Evolutionary conservation across 2,113 vertebrate genomes (phyloP), one percentile per base, ranked within the genome.

Genomic region (Australoheros scitulus): DNA sequence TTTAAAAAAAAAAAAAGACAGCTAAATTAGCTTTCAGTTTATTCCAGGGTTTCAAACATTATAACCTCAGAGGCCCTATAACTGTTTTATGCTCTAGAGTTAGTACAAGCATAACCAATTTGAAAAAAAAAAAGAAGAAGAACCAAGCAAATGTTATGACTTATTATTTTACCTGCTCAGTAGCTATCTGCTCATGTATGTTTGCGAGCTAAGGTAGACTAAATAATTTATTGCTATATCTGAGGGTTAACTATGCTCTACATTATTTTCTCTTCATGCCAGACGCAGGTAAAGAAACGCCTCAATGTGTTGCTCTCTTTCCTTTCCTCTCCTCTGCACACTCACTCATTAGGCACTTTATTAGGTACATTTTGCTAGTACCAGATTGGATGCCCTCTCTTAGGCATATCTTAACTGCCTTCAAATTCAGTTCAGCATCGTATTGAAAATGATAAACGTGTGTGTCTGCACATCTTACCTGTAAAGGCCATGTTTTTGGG

Each of bases 401-500:
- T 29, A 47, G 57, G 24, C 57, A 14, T 11, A 55, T 79, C 20
- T 63, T 50, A 17, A 24, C 20, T 26, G 17, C 1, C 29, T 55
- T 64, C 20, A 79, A 55, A 5, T 9, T 18, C 2, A 1, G 38
- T 22, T 50, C 22, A 32, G 3, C 17, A 15, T 38, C 11, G 13
- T 20, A 68, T 7, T 24, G 9, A 56, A 29, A 47, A 22, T 4
- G 11, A 32, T 13, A 29, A 26, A 26, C 26, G 47, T n/a, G 43
- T 55, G 18, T 38, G 36, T 55, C 26, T 1, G 6, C 18, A 17
- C 34, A 38, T 65, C 70, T 92, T 94, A 99, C 98, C 98, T 95
- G 98, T 93, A 10, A 99, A 99, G 17, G 98, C 96, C 98, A 99
- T 98, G 95, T 98, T 99, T 95, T 99, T 99, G 47, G 97, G 97